Base-by-base conservation (phyloP, 2,797 vertebrate species). In the Columba guinea region DNA sequence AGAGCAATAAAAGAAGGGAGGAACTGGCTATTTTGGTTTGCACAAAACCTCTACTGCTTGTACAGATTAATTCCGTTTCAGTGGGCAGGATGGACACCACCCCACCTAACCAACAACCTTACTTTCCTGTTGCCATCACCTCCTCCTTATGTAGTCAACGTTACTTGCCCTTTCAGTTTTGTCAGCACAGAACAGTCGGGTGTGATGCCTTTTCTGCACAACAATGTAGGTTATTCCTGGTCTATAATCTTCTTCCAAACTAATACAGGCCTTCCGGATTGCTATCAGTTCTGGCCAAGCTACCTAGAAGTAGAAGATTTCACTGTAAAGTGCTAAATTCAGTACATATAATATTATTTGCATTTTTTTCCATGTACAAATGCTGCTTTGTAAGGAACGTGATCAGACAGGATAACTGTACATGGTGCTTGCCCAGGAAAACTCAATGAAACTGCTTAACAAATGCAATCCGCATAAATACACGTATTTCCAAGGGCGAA, bases 181-280 rank as follows among this genome's bases (percentile, higher is more conserved):
- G 97, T 99, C 99, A 1, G 99, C 99, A 96, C 99, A 99, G 98
- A 99, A 99, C 23, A 99, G 99, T 55, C 99, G 98, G 28, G 99
- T 99, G 97, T 99, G 99, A 95, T 99, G 99, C 58, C 99, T 99
- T 91, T 99, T 99, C 98, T 99, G 99, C 69, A 99, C 99, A 90
- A 99, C 99, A 21, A 99, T 99, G 97, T 99, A 99, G 58, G 99
- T 99, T 96, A 99, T 99, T 74, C 99, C 99, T 9, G 99, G 99
- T 94, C 99, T 97, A 55, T 99, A 99, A 93, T 99, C 99, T 97
- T 99, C 99, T 96, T 99, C 99, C 97, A 99, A 98, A 96, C 99
- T 99, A 97, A 99, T 99, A 56, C 99, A 99, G 9, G 99, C 99
- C 97, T 99, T 99, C 96, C 99, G 98, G 97, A 99, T 99, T 74